Evolutionary conservation across 64 coral and sea anemone species (phyloP), one percentile per base, ranked within the genome.

Genomic region (Acropora tenuis): DNA sequence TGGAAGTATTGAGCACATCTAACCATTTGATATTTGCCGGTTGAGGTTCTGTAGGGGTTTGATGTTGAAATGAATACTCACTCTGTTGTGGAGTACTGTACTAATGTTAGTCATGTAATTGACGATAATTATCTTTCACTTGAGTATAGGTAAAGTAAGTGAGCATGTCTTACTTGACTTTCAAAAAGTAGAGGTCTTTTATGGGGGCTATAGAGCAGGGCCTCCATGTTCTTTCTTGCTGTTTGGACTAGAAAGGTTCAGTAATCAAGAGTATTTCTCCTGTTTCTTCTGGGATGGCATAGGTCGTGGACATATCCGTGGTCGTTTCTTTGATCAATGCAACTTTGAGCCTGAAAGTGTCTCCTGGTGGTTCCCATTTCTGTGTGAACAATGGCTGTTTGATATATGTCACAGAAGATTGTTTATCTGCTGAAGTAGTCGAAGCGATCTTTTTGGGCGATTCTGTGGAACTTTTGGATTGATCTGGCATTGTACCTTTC

Each of bases 181-280:
- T 55, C 52, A 55, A 55, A 9, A 55, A 55, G 52, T 55, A 55
- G 52, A 55, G 52, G 52, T 55, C 52, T 89, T 94, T 94, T 94
- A 85, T 94, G 92, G 67, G 92, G 92, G 79, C 92, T 94, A 94
- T 94, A 94, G 67, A 94, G 92, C 80, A 94, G 87, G 52, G 79
- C 92, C 53, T 94, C 92, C 30, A 94, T 87, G 80, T 94, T 94
- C 80, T 89, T 86, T 94, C 78, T 94, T 8, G 78, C 92, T 86
- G 92, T 89, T 94, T 94, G 87, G 63, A 93, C 75, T 93, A 61
- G 58, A 80, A 93, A 88, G 47, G 91, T 80, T 43, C 84, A 93
- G 59, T 93, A 93, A 80, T 88, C 84, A 76, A 93, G 47, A 76
- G 91, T 88, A 87, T 93, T 93, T 93, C 91, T 75, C 16, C 83